Percentiles rank a stretch among this genome's conserved stretches.
These are phyloP conservation scores for Congeria kusceri DNA, from an alignment of 2,888 invertebrate species.

Conservation along the genomic window DNA sequence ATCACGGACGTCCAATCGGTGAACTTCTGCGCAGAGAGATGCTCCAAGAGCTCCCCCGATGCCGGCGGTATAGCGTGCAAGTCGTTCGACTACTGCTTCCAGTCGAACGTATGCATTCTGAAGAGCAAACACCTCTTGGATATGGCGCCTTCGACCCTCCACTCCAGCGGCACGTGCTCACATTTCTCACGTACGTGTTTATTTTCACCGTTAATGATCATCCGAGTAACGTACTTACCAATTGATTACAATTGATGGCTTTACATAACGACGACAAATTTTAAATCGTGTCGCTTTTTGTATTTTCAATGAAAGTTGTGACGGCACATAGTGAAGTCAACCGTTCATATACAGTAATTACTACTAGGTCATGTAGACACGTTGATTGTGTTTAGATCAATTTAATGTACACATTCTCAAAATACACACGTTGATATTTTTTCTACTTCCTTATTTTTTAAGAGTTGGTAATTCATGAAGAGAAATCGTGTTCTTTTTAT, in stretches of 20 bases:
- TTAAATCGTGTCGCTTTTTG: no score
- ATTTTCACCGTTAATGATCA: background rate
- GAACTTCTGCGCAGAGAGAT: slow-evolving; percentile 70
- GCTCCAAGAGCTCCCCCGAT: slow-evolving; percentile 40
- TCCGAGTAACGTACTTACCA: background rate
- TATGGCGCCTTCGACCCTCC: slow-evolving; percentile 32
- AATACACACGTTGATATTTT: no score
- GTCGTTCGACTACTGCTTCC: slow-evolving; percentile 73
- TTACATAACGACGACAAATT: no score
- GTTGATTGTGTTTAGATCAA: no score
- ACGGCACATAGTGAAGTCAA: no score
- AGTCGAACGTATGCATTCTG: slow-evolving; percentile 60
- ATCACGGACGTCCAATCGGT: slow-evolving; percentile 45
- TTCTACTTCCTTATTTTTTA: no score
- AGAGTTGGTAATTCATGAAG: background rate
- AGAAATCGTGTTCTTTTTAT: background rate
- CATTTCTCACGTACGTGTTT: slow-evolving; percentile 67
- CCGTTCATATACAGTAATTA: no score
- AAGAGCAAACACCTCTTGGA: slow-evolving; percentile 63
- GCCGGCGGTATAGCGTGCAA: slow-evolving; percentile 58
- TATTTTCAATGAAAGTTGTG: no score
- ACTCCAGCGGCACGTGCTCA: slow-evolving; percentile 46
- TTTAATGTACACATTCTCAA: no score
- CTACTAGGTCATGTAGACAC: no score
- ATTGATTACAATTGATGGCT: background rate